phyloP scores from a whole-genome alignment of 2,888 invertebrate species.

The Polyommatus iphigenia region DNA sequence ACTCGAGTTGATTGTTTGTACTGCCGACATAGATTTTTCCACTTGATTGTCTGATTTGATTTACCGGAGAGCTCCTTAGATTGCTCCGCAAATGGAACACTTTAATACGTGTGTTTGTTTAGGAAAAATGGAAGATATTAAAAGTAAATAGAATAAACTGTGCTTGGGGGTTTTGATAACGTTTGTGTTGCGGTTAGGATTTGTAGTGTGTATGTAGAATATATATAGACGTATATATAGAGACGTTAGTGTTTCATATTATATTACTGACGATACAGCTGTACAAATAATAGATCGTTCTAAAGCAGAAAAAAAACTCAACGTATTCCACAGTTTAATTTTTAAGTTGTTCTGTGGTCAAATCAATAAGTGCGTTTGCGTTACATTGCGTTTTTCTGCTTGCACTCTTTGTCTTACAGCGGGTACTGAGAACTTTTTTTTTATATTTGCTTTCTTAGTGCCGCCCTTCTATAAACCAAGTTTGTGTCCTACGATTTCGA shows the following conservation, averaged over 20 bases:
- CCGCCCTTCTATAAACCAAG: not conserved
- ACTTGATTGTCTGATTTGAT: constrained; percentile 81
- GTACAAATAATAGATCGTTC: no score
- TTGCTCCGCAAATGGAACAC: constrained; percentile 55
- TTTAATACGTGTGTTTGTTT: constrained; percentile 42
- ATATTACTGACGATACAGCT: no score
- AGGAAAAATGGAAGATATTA: constrained; percentile 39
- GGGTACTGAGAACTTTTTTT: no score
- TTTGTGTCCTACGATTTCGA: not conserved
- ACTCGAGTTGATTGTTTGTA: constrained; percentile 78
- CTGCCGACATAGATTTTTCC: constrained; percentile 77
- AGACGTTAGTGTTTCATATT: no score
- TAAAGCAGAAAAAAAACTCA: no score
- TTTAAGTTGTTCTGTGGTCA: no score
- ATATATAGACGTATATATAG: no score
- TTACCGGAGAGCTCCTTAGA: constrained; percentile 66
- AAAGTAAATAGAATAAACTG: constrained; percentile 14
- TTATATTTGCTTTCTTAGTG: no score
- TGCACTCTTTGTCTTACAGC: no score
- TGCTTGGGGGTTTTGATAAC: constrained; percentile 9
- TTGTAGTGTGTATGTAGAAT: not conserved
- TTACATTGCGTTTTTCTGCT: no score
- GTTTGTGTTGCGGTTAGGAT: not conserved
- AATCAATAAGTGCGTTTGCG: no score
- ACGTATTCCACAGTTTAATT: no score